Evolutionary conservation across 2,888 invertebrate genomes (phyloP), one percentile per base, ranked within the genome.

Genomic region (Synanthedon myopaeformis): DNA sequence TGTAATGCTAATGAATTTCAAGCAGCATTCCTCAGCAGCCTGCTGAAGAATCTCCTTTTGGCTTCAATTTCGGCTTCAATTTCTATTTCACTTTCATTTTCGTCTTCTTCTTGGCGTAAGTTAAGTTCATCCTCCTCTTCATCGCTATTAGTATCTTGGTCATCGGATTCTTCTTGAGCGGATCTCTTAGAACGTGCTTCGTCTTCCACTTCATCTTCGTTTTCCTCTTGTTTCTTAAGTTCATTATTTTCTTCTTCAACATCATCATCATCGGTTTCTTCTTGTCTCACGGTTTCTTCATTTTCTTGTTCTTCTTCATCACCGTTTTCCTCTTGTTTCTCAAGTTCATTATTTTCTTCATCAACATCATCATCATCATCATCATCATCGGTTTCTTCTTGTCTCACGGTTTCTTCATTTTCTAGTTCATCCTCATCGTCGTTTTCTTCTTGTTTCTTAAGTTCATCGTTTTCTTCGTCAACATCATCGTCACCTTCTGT

Each of bases 1-100:
- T 60, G 70, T 72, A 67, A 59, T 73, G 71, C 69, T 61, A 70
- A 69, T 63, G 69, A 73, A 74, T 60, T 58, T 61, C 64, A 81
- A 55, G 67, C 69, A 48, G 69, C 66, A 56, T 66, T 59, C 61
- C 69, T 70, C 51, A 75, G 67, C 42, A 82, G 59, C 55, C 67
- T 69, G 54, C 62, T 70, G 59, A 79, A 76, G 56, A 80, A 71
- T 23, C 57, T 64, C 52, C 49, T 55, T 55, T 4, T 52, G 52
- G 41, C 42, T 52, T 41, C 19, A 2, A 17, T 13, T 14, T 57
- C 54, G 28, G 52, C 51, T n/a, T 56, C 51, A 3, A 54, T 51
- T 4, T 57, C 53, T 50, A 54, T 53, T 5, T 49, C 55, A 41
- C 14, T 17, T 51, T 57, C 56, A 12, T 55, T 53, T 10, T 51